These are phyloP conservation scores for Drosophila mayaguana DNA, from an alignment of 2,888 invertebrate genomes.

Conservation along the genomic window DNA sequence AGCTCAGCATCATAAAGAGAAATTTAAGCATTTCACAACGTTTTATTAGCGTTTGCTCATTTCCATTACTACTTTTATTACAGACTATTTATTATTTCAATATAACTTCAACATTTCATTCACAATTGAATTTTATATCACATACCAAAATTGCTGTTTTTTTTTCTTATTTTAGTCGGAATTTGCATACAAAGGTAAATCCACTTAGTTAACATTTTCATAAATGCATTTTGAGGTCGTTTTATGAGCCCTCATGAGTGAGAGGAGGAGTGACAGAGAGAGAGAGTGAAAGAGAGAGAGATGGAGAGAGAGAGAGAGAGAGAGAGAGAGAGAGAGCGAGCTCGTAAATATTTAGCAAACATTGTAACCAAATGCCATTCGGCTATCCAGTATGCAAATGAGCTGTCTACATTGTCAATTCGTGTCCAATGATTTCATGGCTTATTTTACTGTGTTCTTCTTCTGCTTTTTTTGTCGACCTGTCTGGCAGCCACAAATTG, in stretches of 20 bases:
- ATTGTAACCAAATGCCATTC: slow-evolving; percentile 31
- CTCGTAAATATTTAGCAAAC: slow-evolving; percentile 24
- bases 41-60: neutral
- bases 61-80: neutral
- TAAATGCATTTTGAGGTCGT: slow-evolving; percentile 10
- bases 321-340: neutral
- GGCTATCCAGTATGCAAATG: slow-evolving; percentile 20
- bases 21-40: neutral
- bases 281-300: no score
- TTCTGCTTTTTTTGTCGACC: neutral
- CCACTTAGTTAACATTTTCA: slow-evolving; percentile 15
- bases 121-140: neutral
- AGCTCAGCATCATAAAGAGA: neutral
- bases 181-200: slow-evolving; percentile 38
- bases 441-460: neutral
- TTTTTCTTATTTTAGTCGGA: neutral
- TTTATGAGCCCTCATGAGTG: slow-evolving; percentile 29
- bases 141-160: neutral
- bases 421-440: slow-evolving; percentile 3
- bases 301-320: no score
- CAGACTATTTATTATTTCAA: neutral
- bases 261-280: neutral
- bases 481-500: slow-evolving; percentile 2
- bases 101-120: neutral
- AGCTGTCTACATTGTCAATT: slow-evolving; percentile 37